Evolutionary conservation across 2,797 vertebrate species (phyloP).

Genomic region (Syndactyla subalaris): DNA sequence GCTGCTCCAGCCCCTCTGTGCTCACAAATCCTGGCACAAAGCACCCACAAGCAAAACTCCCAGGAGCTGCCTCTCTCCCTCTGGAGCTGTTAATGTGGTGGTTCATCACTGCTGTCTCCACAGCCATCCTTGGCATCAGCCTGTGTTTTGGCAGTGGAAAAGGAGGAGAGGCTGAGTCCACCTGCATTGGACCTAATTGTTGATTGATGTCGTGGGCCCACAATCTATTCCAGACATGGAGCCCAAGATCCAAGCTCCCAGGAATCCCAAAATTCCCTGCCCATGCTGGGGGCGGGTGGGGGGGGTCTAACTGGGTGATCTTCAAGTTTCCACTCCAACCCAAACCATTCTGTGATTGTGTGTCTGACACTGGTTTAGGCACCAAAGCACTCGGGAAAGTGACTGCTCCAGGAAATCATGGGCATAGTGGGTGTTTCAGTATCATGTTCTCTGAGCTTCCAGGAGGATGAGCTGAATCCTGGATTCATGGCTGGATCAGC

Average conservation of each 20-base stretch:
- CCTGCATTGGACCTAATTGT: neutral
- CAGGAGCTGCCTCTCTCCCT: neutral
- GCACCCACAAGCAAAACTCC: neutral
- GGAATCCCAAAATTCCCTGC: neutral
- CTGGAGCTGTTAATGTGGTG: neutral
- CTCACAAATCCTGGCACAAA: neutral
- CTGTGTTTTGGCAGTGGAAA: neutral
- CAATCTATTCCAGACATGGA: neutral
- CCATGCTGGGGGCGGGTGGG: too few species aligned
- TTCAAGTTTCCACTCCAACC: neutral
- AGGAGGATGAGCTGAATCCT: slow-evolving; percentile 6
- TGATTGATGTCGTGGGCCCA: neutral
- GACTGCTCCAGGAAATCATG: neutral
- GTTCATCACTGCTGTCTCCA: neutral
- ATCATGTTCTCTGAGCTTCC: neutral
- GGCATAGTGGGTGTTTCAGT: neutral
- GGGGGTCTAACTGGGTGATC: neutral
- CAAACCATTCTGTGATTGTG: neutral
- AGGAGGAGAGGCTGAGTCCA: neutral
- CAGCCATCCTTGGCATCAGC: neutral
- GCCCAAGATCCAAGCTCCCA: neutral
- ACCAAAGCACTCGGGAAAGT: neutral
- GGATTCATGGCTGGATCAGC: neutral
- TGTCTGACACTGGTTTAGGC: neutral
- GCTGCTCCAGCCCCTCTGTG: neutral